Conservation (phyloP, 2,113 vertebrate genomes). For the Setophaga coronata region DNA sequence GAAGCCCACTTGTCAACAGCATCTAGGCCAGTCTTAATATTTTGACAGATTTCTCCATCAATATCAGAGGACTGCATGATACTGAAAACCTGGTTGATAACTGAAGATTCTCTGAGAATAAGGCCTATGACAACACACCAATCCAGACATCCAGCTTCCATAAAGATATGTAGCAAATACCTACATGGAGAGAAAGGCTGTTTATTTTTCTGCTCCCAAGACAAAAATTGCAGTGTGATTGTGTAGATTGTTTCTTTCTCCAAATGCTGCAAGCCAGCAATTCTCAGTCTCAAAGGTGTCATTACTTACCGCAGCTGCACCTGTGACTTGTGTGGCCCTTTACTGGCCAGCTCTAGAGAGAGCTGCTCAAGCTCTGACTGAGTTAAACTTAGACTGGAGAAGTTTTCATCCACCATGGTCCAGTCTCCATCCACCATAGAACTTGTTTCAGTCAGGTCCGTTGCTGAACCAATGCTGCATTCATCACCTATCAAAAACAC, state of each 20-base stretch:
- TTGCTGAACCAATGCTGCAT: conserved; percentile 96
- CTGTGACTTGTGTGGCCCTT: conserved; percentile 95
- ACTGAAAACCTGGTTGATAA: conserved; percentile 89
- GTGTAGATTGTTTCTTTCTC: neutral
- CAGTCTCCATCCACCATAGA: conserved; percentile 97
- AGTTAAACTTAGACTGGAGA: conserved; percentile 89
- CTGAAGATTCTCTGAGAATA: conserved; percentile 87
- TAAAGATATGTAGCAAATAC: conserved; percentile 94
- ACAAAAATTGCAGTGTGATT: neutral
- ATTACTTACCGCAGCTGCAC: conserved; percentile 91
- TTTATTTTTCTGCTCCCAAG: neutral
- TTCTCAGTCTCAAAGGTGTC: neutral
- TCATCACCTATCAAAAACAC: conserved; percentile 85
- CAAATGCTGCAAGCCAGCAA: neutral
- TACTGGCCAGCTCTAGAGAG: conserved; percentile 95
- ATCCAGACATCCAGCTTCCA: conserved; percentile 95
- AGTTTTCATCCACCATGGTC: conserved; percentile 96
- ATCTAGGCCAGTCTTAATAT: conserved; percentile 83
- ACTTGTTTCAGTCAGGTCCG: conserved; percentile 96
- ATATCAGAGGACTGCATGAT: conserved; percentile 87
- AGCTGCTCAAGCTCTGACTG: conserved; percentile 96
- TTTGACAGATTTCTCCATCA: conserved; percentile 86
- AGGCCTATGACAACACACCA: conserved; percentile 93
- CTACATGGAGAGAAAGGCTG: conserved; percentile 59
- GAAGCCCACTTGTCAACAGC: conserved; percentile 91